Evolutionary conservation across 2,888 invertebrate genomes (phyloP).

Genomic region (Xestia rhomboidea): DNA sequence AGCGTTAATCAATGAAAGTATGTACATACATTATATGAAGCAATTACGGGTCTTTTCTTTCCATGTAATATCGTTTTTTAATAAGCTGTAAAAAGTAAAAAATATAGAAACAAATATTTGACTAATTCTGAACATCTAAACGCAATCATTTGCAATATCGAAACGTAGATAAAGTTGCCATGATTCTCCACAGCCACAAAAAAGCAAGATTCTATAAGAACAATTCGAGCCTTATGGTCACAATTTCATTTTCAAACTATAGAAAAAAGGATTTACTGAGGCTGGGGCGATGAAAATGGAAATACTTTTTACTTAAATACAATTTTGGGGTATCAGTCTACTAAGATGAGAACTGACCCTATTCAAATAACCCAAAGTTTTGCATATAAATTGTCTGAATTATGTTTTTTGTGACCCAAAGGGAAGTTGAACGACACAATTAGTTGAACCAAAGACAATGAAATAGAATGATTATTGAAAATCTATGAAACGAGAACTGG

Average conservation of each 20-base stretch:
- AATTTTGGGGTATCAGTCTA: slow-evolving; percentile 1
- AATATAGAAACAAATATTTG: too few species aligned
- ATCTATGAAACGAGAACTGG: slow-evolving; percentile 29
- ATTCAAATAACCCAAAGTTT: slow-evolving; percentile 37
- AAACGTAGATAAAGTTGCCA: neutral
- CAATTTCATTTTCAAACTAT: neutral
- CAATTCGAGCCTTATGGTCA: neutral
- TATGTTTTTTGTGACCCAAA: slow-evolving; percentile 33
- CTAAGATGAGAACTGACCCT: slow-evolving; percentile 1
- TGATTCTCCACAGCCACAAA: neutral
- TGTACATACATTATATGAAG: too few species aligned
- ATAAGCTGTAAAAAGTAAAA: too few species aligned
- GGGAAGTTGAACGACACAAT: slow-evolving; percentile 20
- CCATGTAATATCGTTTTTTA: too few species aligned
- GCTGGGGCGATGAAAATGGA: neutral
- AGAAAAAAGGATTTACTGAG: neutral
- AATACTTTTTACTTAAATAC: neutral
- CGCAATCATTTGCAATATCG: too few species aligned
- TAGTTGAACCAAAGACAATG: slow-evolving; percentile 42
- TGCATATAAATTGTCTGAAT: slow-evolving; percentile 21
- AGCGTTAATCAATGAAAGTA: too few species aligned
- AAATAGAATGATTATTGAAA: slow-evolving; percentile 49
- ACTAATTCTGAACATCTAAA: too few species aligned
- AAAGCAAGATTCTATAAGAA: neutral
- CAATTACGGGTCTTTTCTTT: too few species aligned